Base-by-base conservation (phyloP, 2,888 invertebrate genomes). In the Macroteleia sp. region DNA sequence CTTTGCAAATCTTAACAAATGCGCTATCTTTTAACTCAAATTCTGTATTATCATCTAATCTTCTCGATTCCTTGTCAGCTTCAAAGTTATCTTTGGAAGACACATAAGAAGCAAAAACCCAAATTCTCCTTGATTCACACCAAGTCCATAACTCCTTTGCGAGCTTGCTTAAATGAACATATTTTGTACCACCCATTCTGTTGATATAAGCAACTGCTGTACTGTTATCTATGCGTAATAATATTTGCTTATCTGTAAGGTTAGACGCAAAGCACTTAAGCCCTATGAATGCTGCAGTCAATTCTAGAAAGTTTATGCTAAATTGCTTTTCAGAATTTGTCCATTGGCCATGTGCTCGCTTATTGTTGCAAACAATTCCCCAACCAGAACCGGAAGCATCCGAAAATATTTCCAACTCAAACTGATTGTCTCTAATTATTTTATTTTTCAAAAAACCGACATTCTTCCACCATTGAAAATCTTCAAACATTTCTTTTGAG, bases 161-260 rank as follows among this genome's bases (percentile, higher is more conserved):
- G n/a, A 81, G n/a, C 16, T 36, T 59, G 32, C 36, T 74, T 12
- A 81, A 41, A 28, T 79, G 14, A 28, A 42, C 12, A 39, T 64
- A 74, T 30, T 52, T 67, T 10, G 50, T 56, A 6, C 76, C 75
- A 2, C 77, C 71, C 66, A 59, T 64, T 0, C 32, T 52, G 64
- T 78, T 78, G 5, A 78, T 71, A 16, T 80, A 61, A 2, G 56
- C 22, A 10, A 67, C 67, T 0, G 66, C 78, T 0, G 77, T 80
- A 1, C 78, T 80, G 32, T 82, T 81, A 39, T 81, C 80, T 9
- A 82, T 70, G 6, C 70, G 30, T 9, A 82, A 67, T 6, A 82
- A 20, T 12, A 82, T 25, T 25, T 25, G 25, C 25, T 25, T 25
- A 25, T 25, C 25, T 25, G 25, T 25, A 0, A 52, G 32, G 10